A percentile compares a stretch with the other conserved stretches of the same genome.
phyloP scores from a whole-genome alignment of 2,113 vertebrate genomes.

The Phrynosoma platyrhinos region DNA sequence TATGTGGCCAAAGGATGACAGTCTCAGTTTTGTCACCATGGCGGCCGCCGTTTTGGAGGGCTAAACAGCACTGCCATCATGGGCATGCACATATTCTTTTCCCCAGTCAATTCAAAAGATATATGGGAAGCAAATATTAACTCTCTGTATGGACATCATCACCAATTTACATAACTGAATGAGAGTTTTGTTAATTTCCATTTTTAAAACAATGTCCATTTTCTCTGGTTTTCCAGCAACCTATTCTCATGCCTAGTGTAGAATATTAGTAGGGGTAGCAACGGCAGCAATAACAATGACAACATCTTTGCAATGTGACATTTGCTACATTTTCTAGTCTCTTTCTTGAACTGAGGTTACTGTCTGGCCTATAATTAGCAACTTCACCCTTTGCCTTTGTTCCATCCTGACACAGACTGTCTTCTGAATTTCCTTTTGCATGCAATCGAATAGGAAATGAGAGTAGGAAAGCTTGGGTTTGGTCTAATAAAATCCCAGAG shows the following conservation, averaged over 20 bases:
- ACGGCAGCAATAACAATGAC: neutral
- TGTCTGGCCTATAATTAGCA: conserved; percentile 58
- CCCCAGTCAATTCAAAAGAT: neutral
- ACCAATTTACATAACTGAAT: neutral
- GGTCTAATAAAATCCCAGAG: conserved; percentile 34
- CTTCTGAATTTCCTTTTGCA: neutral
- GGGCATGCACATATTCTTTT: no score
- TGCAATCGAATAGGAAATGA: conserved; percentile 40
- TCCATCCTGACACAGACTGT: conserved; percentile 39
- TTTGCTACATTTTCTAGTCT: conserved; percentile 40
- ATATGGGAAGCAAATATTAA: neutral
- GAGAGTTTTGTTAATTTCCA: no score
- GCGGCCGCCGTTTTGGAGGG: no score
- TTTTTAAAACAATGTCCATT: no score
- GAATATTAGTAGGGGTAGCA: neutral
- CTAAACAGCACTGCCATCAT: no score
- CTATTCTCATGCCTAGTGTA: conserved; percentile 53
- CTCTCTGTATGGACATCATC: neutral
- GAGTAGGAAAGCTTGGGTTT: neutral
- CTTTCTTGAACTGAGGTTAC: conserved; percentile 51
- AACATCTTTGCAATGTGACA: conserved; percentile 41
- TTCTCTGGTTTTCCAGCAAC: neutral
- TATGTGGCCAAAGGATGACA: no score
- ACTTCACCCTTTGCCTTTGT: conserved; percentile 47
- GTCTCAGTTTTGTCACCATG: no score